These are phyloP conservation scores for Montipora sp. DNA, from an alignment of 64 coral and sea anemone genomes.

Conservation along the genomic window DNA sequence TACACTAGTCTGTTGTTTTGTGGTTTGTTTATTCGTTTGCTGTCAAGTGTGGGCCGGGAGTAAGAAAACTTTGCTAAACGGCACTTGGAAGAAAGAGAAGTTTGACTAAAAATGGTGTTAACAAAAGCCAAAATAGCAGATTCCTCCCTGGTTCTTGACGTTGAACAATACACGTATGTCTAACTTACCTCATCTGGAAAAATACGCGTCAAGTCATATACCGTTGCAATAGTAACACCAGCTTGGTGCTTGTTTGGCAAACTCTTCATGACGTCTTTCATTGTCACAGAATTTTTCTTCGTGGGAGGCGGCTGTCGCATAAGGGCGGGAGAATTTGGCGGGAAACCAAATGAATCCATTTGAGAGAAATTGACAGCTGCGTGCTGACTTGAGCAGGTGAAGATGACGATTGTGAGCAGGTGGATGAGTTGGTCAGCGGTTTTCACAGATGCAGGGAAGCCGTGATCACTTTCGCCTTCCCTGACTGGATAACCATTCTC, in stretches of 20 bases:
- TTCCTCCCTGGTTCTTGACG: neutral
- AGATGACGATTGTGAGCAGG: conserved; percentile 69
- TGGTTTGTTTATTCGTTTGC: too few species aligned
- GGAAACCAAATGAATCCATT: conserved; percentile 76
- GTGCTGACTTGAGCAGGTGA: conserved; percentile 89
- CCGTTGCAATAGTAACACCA: conserved; percentile 75
- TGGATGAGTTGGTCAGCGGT: conserved; percentile 67
- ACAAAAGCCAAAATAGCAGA: neutral
- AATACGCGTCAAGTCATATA: conserved; percentile 78
- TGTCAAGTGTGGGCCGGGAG: too few species aligned
- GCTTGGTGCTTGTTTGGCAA: conserved; percentile 83
- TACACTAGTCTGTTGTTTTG: too few species aligned
- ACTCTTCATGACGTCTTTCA: conserved; percentile 77
- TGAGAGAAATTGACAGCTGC: conserved; percentile 92
- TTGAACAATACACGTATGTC: neutral
- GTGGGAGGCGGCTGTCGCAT: conserved; percentile 87
- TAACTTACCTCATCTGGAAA: conserved; percentile 85
- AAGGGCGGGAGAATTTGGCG: conserved; percentile 80
- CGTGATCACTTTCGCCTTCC: conserved; percentile 72
- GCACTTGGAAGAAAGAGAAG: too few species aligned
- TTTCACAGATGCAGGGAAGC: conserved; percentile 58
- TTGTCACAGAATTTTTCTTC: conserved; percentile 63
- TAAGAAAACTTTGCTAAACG: too few species aligned
- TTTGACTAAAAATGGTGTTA: too few species aligned
- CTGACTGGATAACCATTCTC: conserved; percentile 69